These are phyloP conservation scores for Melanotaenia trifasciata DNA, from an alignment of 2,797 vertebrate species.

Conservation along the genomic window DNA sequence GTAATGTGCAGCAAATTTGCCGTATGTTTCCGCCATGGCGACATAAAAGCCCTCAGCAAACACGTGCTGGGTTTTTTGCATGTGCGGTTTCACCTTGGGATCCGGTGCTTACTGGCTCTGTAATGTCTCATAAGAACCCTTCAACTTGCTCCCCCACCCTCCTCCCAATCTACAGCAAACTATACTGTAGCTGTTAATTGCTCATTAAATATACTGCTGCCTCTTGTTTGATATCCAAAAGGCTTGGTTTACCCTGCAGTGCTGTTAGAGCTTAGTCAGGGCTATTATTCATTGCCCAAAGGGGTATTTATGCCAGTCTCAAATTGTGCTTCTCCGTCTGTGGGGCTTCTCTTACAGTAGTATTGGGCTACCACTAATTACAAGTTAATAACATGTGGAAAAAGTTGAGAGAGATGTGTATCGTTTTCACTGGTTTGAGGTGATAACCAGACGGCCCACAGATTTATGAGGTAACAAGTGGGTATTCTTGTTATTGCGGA, in stretches of 20 bases:
- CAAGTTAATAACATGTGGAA: slow-evolving; percentile 75
- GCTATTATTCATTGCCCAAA: slow-evolving; percentile 71
- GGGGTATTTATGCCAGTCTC: slow-evolving; percentile 74
- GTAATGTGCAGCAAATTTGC: slow-evolving; percentile 65
- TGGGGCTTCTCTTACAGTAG: slow-evolving; percentile 77
- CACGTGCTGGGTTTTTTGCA: slow-evolving; percentile 46
- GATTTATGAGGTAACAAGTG: slow-evolving; percentile 76
- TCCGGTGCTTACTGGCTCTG: slow-evolving; percentile 52
- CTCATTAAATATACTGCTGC: slow-evolving; percentile 69
- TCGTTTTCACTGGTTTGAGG: slow-evolving; percentile 79
- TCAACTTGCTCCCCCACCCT: slow-evolving; percentile 5
- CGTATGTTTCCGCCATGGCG: slow-evolving; percentile 54
- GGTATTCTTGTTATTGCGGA: slow-evolving; percentile 48
- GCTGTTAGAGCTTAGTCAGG: slow-evolving; percentile 68
- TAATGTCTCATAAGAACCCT: slow-evolving; percentile 53
- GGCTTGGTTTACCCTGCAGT: slow-evolving; percentile 57
- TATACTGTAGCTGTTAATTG: slow-evolving; percentile 67
- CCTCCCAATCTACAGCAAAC: slow-evolving; percentile 48
- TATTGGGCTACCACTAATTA: slow-evolving; percentile 84
- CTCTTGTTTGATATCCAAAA: slow-evolving; percentile 74
- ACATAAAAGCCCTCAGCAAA: slow-evolving; percentile 67
- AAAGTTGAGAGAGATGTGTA: slow-evolving; percentile 69
- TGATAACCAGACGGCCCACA: slow-evolving; percentile 75
- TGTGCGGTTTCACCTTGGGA: slow-evolving; percentile 70
- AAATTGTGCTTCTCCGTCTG: slow-evolving; percentile 70